These are phyloP conservation scores for Zeus faber DNA, from an alignment of 2,113 vertebrate species.

Conservation along the genomic window DNA sequence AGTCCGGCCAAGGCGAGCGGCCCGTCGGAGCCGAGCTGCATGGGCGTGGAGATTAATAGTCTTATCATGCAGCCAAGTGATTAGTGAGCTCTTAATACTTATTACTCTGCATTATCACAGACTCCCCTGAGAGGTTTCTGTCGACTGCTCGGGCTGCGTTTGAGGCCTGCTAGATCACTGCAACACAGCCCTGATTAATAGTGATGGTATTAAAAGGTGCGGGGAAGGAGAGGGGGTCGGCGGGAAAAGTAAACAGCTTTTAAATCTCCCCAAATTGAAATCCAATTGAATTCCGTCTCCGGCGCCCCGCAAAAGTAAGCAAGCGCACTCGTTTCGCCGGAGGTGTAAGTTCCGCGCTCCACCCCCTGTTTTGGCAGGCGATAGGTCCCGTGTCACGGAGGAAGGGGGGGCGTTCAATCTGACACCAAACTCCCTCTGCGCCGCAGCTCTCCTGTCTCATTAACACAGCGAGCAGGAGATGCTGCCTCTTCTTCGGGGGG, in stretches of 20 bases:
- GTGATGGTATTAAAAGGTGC: constrained; percentile 52
- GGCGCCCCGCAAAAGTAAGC: constrained; percentile 24
- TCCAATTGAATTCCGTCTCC: constrained; percentile 32
- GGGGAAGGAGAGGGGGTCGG: constrained; percentile 1
- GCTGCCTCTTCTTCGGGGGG: no score
- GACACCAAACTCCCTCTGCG: no score
- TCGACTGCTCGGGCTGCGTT: constrained; percentile 67
- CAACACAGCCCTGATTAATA: constrained; percentile 64
- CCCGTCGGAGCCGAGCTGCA: constrained; percentile 51
- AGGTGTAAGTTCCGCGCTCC: constrained; percentile 2
- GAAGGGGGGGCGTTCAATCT: no score
- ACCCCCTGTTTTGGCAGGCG: no score
- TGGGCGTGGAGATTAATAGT: constrained; percentile 73
- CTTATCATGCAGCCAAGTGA: constrained; percentile 75
- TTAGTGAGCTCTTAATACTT: constrained; percentile 79
- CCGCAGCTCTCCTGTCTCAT: no score
- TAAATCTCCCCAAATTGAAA: constrained; percentile 61
- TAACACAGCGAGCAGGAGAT: no score
- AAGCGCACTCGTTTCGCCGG: constrained; percentile 6
- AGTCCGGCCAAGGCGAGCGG: constrained; percentile 53
- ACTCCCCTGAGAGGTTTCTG: constrained; percentile 70
- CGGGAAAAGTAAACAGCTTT: constrained; percentile 63
- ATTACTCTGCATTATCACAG: constrained; percentile 77
- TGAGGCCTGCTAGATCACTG: constrained; percentile 60
- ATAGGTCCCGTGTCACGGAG: no score